These are phyloP conservation scores for Mallotus villosus DNA, from an alignment of 2,797 vertebrate genomes.

Conservation along the genomic window DNA sequence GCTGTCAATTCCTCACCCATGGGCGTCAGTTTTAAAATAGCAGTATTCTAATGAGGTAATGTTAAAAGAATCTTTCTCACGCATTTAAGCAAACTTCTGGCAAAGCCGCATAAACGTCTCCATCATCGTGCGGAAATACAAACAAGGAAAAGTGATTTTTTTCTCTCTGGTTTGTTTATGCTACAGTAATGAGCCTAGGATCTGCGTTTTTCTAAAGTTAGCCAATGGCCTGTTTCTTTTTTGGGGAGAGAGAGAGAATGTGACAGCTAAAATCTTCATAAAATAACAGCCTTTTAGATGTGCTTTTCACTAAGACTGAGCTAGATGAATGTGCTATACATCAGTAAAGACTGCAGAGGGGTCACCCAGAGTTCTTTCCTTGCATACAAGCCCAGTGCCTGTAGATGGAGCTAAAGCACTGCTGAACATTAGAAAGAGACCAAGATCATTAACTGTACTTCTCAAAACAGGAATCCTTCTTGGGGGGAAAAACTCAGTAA, in stretches of 20 bases:
- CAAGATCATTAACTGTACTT: slow-evolving; percentile 55
- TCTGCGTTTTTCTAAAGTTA: slow-evolving; percentile 71
- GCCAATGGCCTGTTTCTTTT: slow-evolving; percentile 66
- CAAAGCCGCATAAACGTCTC: slow-evolving; percentile 69
- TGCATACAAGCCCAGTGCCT: slow-evolving; percentile 59
- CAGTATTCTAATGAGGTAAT: slow-evolving; percentile 68
- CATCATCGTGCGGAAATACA: slow-evolving; percentile 62
- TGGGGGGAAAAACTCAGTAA: slow-evolving; percentile 67
- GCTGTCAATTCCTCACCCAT: slow-evolving; percentile 44
- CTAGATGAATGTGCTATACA: slow-evolving; percentile 78
- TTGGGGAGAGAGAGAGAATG: slow-evolving; percentile 53
- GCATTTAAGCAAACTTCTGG: slow-evolving; percentile 61
- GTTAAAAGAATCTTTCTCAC: slow-evolving; percentile 50
- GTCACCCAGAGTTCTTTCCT: slow-evolving; percentile 81
- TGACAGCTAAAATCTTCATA: slow-evolving; percentile 79
- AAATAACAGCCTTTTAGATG: slow-evolving; percentile 75
- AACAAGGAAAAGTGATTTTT: slow-evolving; percentile 59
- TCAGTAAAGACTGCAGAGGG: slow-evolving; percentile 75
- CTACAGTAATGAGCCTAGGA: slow-evolving; percentile 77
- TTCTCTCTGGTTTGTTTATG: slow-evolving; percentile 70
- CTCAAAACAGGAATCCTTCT: slow-evolving; percentile 60
- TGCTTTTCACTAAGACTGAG: slow-evolving; percentile 72
- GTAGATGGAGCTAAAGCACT: slow-evolving; percentile 80
- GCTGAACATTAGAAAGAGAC: slow-evolving; percentile 39
- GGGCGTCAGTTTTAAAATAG: slow-evolving; percentile 58